Base-by-base conservation (phyloP, 2,797 vertebrate species). In the Cyclopterus lumpus region DNA sequence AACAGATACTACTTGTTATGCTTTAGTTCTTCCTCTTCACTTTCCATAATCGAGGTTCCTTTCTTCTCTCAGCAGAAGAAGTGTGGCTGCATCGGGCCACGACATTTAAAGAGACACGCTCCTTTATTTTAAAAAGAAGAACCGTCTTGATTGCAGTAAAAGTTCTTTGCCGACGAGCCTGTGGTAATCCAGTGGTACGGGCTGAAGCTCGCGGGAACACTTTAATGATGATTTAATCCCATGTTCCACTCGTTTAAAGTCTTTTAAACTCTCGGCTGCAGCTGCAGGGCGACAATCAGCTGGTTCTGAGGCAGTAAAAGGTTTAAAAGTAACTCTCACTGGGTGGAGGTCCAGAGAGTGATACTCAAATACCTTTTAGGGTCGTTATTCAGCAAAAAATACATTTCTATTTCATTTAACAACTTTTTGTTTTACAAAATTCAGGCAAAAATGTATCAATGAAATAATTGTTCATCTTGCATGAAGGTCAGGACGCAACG, bases 261-360 rank as follows among this genome's bases (percentile, higher is more conserved):
- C 22, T 2, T n/a, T n/a, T n/a, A n/a, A n/a, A n/a, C 26, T 7
- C 67, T 48, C 36, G 1, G 46, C 34, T 44, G 46, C 51, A 62
- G 75, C 53, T 73, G 26, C 36, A 2, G 71, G 64, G 70, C 4
- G 53, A 67, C 68, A 75, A 53, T 78, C 49, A 79, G 54, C 85
- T 22, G 11, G 74, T 75, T 55, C 0, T 8, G 46, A 53, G 62
- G 49, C 18, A 4, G 42, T 70, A 67, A 76, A 46, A 42, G 10
- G 53, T 44, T 60, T 59, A 16, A 61, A 40, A 30, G 53, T 0
- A 22, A 24, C 53, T 62, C 30, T 46, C 55, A 5, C 38, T 42
- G 32, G 15, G 32, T 20, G 15, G 30, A 16, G 28, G 26, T 44
- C 20, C 24, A 46, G 14, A 28, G 6, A 38, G 34, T n/a, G n/a